Percentiles rank a stretch among this genome's conserved stretches.
Evolutionary conservation across 1,140 invertebrate species (phyloP).

Genomic region (Hirudo medicinalis): DNA sequence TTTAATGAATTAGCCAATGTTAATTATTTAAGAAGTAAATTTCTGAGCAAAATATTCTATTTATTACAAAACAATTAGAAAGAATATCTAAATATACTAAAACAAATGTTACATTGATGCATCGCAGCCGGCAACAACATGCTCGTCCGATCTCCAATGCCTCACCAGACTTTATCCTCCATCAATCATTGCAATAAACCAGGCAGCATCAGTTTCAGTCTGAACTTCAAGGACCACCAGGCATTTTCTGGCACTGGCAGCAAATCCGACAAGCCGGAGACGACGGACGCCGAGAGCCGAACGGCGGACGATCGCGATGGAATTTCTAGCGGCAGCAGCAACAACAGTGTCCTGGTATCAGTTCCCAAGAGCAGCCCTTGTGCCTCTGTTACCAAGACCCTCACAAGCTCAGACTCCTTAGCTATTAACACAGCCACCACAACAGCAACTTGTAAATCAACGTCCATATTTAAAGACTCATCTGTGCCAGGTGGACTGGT

Average conservation of each 20-base stretch:
- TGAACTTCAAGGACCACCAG: slow-evolving; percentile 1
- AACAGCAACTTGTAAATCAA: background rate
- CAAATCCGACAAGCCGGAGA: background rate
- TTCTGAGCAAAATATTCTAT: no score
- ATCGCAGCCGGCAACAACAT: no score
- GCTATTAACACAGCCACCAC: background rate
- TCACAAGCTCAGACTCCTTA: background rate
- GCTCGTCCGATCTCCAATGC: slow-evolving; percentile 17
- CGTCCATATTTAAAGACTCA: background rate
- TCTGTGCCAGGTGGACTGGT: background rate
- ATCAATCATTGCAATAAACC: background rate
- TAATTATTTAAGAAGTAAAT: no score
- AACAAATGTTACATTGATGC: no score
- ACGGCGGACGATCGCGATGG: background rate
- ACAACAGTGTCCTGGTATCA: background rate
- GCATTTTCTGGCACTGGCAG: background rate
- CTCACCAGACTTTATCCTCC: slow-evolving; percentile 12
- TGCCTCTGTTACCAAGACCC: slow-evolving; percentile 1
- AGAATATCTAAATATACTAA: no score
- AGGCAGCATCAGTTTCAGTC: slow-evolving; percentile 4
- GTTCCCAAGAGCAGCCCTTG: background rate
- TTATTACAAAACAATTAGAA: no score
- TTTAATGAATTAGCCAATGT: no score
- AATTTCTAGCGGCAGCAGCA: background rate
- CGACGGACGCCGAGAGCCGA: background rate